These are phyloP conservation scores for Oligia latruncula DNA, from an alignment of 2,888 invertebrate genomes.

Conservation along the genomic window DNA sequence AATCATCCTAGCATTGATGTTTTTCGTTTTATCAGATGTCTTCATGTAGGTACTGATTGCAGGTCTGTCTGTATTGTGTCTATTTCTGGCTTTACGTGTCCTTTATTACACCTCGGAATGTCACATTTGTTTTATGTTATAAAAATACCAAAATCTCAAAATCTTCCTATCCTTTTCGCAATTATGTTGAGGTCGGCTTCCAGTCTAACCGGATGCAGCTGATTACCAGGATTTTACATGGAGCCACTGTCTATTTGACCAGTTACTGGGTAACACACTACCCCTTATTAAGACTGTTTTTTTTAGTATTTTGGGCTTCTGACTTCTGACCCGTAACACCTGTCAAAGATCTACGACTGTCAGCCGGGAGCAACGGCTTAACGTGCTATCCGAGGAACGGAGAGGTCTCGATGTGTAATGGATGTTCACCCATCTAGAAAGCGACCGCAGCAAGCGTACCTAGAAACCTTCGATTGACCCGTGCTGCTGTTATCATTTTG, in stretches of 20 bases:
- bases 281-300: background rate
- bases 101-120: background rate
- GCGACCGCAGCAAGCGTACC: background rate
- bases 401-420: background rate
- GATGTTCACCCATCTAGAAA: background rate
- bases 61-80: background rate
- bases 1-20: conserved; percentile 47
- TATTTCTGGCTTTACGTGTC: conserved; percentile 6
- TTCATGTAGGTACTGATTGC: conserved; percentile 32
- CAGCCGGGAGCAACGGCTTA: background rate
- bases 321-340: background rate
- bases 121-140: background rate
- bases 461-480: background rate
- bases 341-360: background rate
- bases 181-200: background rate
- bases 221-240: background rate
- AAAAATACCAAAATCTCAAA: background rate
- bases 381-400: background rate
- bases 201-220: background rate
- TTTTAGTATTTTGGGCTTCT: background rate
- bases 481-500: background rate
- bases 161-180: background rate
- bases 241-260: background rate
- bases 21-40: conserved; percentile 34
- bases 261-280: background rate